Conservation (phyloP, 2,113 vertebrate genomes). For the Potamarius usumacintae region DNA sequence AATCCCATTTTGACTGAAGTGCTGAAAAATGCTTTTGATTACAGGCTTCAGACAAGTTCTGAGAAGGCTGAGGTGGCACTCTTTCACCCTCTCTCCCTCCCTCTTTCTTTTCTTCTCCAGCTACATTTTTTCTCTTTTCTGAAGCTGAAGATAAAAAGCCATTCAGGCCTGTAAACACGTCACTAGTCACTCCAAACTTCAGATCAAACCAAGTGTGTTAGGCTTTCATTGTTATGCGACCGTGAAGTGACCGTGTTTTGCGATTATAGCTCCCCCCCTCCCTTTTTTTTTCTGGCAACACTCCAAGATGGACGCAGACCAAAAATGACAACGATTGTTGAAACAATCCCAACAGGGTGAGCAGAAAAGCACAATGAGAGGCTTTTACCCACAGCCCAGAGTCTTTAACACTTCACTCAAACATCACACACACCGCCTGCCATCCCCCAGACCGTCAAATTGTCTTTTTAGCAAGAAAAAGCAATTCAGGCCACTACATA, state of each 20-base stretch:
- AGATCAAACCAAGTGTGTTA: slow-evolving; percentile 5
- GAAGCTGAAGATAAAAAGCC: slow-evolving; percentile 13
- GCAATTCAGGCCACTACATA: slow-evolving; percentile 23
- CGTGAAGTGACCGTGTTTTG: slow-evolving; percentile 11
- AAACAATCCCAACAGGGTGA: slow-evolving; percentile 27
- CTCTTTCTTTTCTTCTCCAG: slow-evolving; percentile 26
- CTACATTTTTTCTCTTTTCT: not conserved
- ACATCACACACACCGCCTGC: slow-evolving; percentile 51
- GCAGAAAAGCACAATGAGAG: slow-evolving; percentile 33
- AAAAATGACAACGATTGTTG: slow-evolving; percentile 16
- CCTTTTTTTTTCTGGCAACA: not conserved
- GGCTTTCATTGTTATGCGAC: slow-evolving; percentile 20
- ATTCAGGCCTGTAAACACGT: slow-evolving; percentile 28
- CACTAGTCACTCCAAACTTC: slow-evolving; percentile 21
- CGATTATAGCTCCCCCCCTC: not conserved
- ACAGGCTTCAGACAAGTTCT: slow-evolving; percentile 34
- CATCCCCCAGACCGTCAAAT: slow-evolving; percentile 59
- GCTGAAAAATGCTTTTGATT: slow-evolving; percentile 45
- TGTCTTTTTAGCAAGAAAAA: slow-evolving; percentile 64
- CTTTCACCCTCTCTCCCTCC: slow-evolving; percentile 10
- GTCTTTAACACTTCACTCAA: slow-evolving; percentile 43
- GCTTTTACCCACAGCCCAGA: slow-evolving; percentile 33
- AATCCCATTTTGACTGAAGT: slow-evolving; percentile 46
- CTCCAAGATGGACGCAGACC: slow-evolving; percentile 27
- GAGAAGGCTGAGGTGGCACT: slow-evolving; percentile 28